Conservation (phyloP, 1,140 invertebrate genomes). For the Neodiprion virginianus region DNA sequence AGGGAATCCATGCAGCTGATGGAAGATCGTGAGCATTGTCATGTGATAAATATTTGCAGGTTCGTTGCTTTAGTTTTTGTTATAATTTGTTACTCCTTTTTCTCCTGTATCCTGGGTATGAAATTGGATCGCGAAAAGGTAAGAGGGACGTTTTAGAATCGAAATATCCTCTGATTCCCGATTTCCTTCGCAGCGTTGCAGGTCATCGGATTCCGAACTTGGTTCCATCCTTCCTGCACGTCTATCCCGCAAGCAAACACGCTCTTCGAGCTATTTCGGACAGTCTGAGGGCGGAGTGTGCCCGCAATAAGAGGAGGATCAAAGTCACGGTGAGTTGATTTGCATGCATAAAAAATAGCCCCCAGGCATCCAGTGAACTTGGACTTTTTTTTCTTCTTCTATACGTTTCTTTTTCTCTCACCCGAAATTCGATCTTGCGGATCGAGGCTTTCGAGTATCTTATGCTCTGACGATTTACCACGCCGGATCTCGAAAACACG, state of each 20-base stretch:
- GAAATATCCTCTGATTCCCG: too few species aligned
- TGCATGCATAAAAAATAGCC: too few species aligned
- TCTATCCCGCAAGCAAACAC: slow-evolving; percentile 73
- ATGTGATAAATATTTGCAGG: slow-evolving; percentile 1
- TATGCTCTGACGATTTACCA: too few species aligned
- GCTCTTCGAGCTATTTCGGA: slow-evolving; percentile 70
- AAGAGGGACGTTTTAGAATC: too few species aligned
- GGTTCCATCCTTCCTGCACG: slow-evolving; percentile 28
- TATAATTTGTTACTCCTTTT: background rate
- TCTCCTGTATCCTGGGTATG: too few species aligned
- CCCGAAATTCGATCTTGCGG: too few species aligned
- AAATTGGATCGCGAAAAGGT: too few species aligned
- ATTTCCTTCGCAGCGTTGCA: background rate
- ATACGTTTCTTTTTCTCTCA: too few species aligned
- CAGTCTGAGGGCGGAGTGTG: slow-evolving; percentile 68
- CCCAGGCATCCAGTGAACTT: too few species aligned
- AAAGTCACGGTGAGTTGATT: slow-evolving; percentile 66
- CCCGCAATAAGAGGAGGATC: slow-evolving; percentile 62
- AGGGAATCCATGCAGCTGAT: slow-evolving; percentile 66
- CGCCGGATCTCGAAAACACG: too few species aligned
- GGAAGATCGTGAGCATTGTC: slow-evolving; percentile 38
- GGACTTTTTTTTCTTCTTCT: too few species aligned
- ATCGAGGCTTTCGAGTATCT: too few species aligned
- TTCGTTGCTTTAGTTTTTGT: background rate
- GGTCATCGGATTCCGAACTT: background rate